Conservation (phyloP, 2,797 vertebrate genomes). For the Catharus ustulatus region DNA sequence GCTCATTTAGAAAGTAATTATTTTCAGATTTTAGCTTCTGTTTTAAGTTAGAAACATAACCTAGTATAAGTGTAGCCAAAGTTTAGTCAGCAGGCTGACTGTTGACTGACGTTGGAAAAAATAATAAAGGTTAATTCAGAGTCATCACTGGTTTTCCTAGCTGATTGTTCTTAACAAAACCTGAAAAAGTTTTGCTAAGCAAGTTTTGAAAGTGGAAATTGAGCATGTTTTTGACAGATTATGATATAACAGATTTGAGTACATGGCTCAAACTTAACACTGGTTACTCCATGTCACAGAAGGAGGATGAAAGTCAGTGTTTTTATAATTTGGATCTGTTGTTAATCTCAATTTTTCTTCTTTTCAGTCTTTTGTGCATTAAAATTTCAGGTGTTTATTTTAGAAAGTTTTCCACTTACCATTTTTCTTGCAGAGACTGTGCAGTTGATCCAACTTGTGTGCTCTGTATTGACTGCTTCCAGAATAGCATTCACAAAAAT, state of each 20-base stretch:
- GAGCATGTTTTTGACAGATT: not conserved
- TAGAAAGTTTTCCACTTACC: not conserved
- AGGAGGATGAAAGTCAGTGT: not conserved
- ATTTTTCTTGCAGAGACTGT: conserved; percentile 89
- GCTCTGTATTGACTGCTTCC: conserved; percentile 98
- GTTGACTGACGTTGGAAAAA: not conserved
- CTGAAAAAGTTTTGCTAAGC: not conserved
- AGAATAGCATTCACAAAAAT: conserved; percentile 94
- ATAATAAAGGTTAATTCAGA: not conserved
- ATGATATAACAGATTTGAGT: not conserved
- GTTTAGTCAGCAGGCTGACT: not conserved
- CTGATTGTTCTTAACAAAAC: not conserved
- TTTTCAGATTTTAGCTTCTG: not conserved
- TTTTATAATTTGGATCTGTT: not conserved
- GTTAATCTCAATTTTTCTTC: not conserved
- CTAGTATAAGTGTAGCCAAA: not conserved
- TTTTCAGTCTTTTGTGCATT: not conserved
- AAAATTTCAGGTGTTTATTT: not conserved
- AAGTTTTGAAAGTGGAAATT: not conserved
- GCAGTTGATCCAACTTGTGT: conserved; percentile 99
- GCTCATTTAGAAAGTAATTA: not conserved
- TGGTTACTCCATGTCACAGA: not conserved
- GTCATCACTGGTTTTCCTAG: not conserved
- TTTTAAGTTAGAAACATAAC: not conserved
- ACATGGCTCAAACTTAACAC: not conserved